Evolutionary conservation across 2,888 invertebrate species (phyloP), one percentile per base, ranked within the genome.

Genomic region (Eupithecia subumbrata): DNA sequence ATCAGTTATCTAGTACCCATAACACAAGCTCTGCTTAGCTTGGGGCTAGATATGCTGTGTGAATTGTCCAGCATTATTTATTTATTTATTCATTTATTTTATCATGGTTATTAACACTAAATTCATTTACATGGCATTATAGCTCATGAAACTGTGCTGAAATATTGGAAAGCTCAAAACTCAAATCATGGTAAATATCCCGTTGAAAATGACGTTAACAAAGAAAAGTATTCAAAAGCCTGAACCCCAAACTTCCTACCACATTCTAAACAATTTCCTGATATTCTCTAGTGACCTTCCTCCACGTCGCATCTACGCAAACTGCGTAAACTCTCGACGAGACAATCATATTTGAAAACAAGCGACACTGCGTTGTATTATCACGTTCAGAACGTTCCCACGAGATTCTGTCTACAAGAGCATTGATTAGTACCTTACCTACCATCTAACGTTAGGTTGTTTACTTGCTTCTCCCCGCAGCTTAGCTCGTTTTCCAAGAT

Each of bases 281-380:
- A 60, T 25, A 60, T n/a, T 60, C 60, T 16, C 34, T n/a, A 48
- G 48, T 68, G 73, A 76, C 76, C 74, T 74, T 2, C 22, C 22
- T n/a, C 43, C 68, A 71, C 30, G 16, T 30, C 40, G 37, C 40
- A 37, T 67, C 66, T 34, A 16, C 43, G 16, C 56, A 43, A 67
- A 40, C 18, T 72, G n/a, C 71, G 43, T 73, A 82, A 83, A 82
- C 82, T 85, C 86, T 82, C 81, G 84, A 86, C 63, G 69, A 73
- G 79, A 84, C 87, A 86, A 85, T 84, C 84, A 84, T 89, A 90
- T 92, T 91, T 89, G 89, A 89, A 92, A 92, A 92, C 89, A 92
- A 85, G 81, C 84, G 87, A 89, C 87, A 87, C 83, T 83, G 84
- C 60, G 52, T 86, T 84, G 87, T 90, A 92, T 90, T 89, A 90